Conservation (phyloP, 2,888 invertebrate genomes). For the Tridacna crocea region DNA sequence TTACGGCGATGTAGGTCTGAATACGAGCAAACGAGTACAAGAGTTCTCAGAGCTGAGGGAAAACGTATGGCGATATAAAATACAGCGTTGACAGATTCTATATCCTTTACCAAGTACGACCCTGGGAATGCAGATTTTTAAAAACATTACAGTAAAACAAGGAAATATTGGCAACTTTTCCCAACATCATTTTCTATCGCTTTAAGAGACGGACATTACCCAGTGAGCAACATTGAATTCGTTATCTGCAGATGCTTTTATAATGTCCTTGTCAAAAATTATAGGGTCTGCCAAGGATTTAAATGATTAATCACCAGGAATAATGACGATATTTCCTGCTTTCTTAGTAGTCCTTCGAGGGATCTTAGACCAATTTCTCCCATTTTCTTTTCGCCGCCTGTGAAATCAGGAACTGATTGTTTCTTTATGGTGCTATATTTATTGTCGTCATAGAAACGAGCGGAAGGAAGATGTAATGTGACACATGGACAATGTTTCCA, state of each 20-base stretch:
- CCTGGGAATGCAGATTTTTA: too few species aligned
- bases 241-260: too few species aligned
- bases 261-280: too few species aligned
- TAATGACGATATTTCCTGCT: constrained; percentile 19
- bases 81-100: not conserved
- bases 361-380: constrained; percentile 10
- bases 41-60: not conserved
- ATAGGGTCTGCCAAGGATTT: not conserved
- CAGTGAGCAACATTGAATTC: too few species aligned
- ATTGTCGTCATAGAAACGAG: constrained; percentile 20
- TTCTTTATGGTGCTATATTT: constrained; percentile 9
- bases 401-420: constrained; percentile 18
- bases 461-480: not conserved
- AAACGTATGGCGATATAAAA: not conserved
- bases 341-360: not conserved
- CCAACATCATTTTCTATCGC: too few species aligned
- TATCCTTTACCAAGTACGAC: too few species aligned
- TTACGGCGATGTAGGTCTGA: too few species aligned
- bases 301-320: constrained; percentile 10
- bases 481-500: not conserved
- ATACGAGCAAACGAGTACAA: not conserved
- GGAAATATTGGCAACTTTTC: too few species aligned
- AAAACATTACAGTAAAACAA: too few species aligned
- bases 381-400: constrained; percentile 20
- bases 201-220: too few species aligned